Percentiles rank a stretch among this genome's conserved stretches.
Conservation (phyloP, 2,797 vertebrate genomes). For the Emydoidea blandingii region DNA sequence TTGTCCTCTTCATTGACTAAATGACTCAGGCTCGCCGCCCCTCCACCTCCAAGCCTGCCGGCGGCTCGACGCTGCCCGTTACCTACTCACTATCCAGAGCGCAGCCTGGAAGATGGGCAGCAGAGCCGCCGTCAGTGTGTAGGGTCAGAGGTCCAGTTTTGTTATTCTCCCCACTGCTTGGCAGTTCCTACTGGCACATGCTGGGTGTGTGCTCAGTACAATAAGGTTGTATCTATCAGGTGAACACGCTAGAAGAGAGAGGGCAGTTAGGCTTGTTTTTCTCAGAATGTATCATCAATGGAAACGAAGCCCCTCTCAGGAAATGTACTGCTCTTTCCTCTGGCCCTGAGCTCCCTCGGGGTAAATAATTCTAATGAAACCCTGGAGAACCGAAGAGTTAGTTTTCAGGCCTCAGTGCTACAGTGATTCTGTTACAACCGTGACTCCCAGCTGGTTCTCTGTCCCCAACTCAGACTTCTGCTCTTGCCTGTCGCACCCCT, state of each 20-base stretch:
- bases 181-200: background rate
- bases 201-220: background rate
- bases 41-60: background rate
- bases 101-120: background rate
- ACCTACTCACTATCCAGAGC: accelerated
- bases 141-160: background rate
- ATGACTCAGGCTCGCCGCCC: background rate
- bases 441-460: no score
- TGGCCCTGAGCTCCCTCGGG: background rate
- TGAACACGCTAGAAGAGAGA: accelerated
- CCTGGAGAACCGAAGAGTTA: background rate
- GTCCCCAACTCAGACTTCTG: no score
- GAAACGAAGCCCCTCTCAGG: no score
- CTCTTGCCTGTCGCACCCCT: no score
- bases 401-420: background rate
- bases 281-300: background rate
- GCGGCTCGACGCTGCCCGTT: accelerated
- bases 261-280: accelerated
- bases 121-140: background rate
- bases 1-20: background rate
- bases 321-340: background rate
- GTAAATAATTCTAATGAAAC: background rate
- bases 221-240: accelerated
- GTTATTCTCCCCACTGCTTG: background rate
- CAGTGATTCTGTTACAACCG: no score